Evolutionary conservation across 2,888 invertebrate genomes (phyloP).

Genomic region (Acanthopleura granulata): DNA sequence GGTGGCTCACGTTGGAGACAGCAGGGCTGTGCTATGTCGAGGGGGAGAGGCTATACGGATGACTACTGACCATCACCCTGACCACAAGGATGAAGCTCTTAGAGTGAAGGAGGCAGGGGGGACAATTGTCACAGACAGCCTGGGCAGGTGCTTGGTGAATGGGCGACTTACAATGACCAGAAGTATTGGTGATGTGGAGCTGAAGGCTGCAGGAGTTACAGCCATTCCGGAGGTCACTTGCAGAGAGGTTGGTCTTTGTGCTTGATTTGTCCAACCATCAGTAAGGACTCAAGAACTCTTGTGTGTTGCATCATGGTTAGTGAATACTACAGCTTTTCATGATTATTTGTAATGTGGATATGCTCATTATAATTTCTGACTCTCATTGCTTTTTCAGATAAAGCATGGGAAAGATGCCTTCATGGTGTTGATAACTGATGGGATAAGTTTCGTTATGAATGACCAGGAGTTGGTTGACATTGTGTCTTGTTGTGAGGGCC

Average conservation of each 20-base stretch:
- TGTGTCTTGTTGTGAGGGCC: constrained; percentile 67
- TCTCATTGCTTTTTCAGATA: constrained; percentile 54
- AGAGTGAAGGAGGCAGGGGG: constrained; percentile 70
- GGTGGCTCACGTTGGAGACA: constrained; percentile 73
- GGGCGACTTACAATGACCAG: constrained; percentile 73
- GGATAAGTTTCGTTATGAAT: constrained; percentile 71
- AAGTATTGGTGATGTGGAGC: constrained; percentile 72
- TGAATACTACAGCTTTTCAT: no score
- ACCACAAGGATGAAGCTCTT: constrained; percentile 68
- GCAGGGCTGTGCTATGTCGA: constrained; percentile 72
- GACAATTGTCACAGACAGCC: constrained; percentile 64
- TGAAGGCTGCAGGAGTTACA: constrained; percentile 72
- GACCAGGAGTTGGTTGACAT: constrained; percentile 71
- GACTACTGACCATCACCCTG: constrained; percentile 71
- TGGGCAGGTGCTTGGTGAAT: constrained; percentile 70
- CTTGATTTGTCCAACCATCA: no score
- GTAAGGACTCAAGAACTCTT: no score
- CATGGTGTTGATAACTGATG: constrained; percentile 71
- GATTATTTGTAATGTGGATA: no score
- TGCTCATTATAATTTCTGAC: constrained; percentile 9
- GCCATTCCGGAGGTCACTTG: constrained; percentile 69
- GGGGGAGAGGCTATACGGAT: constrained; percentile 68
- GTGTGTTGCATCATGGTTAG: no score
- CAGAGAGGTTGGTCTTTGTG: constrained; percentile 63
- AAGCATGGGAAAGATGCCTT: constrained; percentile 72